phyloP scores from a whole-genome alignment of 2,113 vertebrate species.

The Osmerus eperlanus region DNA sequence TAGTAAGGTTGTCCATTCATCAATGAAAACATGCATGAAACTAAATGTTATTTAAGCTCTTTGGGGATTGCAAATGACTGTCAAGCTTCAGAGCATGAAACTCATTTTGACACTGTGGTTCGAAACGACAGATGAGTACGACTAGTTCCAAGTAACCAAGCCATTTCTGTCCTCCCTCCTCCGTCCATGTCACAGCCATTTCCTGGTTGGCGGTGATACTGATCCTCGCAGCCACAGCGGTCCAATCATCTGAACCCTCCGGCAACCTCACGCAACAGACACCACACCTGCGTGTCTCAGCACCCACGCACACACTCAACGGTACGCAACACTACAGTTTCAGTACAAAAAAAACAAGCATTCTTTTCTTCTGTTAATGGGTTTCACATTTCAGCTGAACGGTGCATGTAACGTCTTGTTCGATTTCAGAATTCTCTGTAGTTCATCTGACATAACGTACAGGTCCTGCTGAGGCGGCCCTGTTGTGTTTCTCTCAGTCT shows the following conservation, averaged over 20 bases:
- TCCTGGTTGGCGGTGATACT: constrained; percentile 9
- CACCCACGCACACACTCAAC: not conserved
- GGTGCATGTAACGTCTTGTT: no score
- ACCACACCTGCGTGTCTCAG: not conserved
- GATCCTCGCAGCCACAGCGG: constrained; percentile 38
- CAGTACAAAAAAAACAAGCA: no score
- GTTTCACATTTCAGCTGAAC: no score
- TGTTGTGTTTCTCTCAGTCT: not conserved
- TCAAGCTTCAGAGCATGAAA: no score
- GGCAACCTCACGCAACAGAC: constrained; percentile 3
- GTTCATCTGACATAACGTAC: not conserved
- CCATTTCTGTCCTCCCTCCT: not conserved
- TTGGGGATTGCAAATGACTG: no score
- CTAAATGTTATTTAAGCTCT: no score
- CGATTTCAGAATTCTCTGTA: no score
- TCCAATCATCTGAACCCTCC: not conserved
- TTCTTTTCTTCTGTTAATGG: no score
- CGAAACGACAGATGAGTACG: not conserved
- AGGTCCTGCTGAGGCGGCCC: not conserved
- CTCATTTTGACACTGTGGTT: not conserved
- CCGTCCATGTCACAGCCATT: constrained; percentile 21
- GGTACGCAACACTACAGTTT: no score
- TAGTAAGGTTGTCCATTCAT: no score
- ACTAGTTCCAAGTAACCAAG: not conserved
- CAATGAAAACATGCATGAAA: no score